Base-by-base conservation (phyloP, 2,888 invertebrate species). In the Ganaspis brasiliensis region DNA sequence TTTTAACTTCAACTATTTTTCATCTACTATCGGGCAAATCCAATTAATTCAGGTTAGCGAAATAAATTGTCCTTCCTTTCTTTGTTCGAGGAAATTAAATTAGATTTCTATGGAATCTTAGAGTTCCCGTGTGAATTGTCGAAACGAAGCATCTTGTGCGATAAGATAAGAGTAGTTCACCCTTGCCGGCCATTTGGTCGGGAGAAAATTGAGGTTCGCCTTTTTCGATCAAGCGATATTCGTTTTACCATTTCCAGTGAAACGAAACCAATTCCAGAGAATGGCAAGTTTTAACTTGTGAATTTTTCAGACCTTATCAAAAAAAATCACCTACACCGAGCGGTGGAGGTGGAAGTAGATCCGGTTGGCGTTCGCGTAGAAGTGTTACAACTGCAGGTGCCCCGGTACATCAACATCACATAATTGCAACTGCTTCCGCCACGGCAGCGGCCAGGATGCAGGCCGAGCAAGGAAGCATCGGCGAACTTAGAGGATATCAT, bases 381-480 rank as follows among this genome's bases (percentile, higher is more conserved):
- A 91, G 91, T 87, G 87, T 90, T 86, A 91, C 91, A 59, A 91
- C 91, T 76, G 86, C 88, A 67, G 88, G 90, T 80, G 87, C 90
- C 75, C 85, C 90, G n/a, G 89, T 87, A 81, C 89, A 90, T 89
- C 88, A 89, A 78, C 87, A 89, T 86, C 88, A 88, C 89, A 91
- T 91, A 87, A 91, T 91, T 82, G 89, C 90, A 78, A 89, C 83
- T 82, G 91, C 90, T 76, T 90, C 89, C 78, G 91, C 91, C 77
- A 91, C 91, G 83, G 90, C 90, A 74, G 90, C 91, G 76, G 90
- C 93, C 91, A 97, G 93, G 93, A 97, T 97, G 97, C 97, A 97
- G 93, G 97, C 97, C 85, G 97, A 97, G 92, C 97, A 97, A 91
- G 97, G 97, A 86, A 96, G 96, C 92, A 97, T 97, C 90, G 97